Evolutionary conservation across 2,797 vertebrate species (phyloP).

Genomic region (Galagoides demidoff): DNA sequence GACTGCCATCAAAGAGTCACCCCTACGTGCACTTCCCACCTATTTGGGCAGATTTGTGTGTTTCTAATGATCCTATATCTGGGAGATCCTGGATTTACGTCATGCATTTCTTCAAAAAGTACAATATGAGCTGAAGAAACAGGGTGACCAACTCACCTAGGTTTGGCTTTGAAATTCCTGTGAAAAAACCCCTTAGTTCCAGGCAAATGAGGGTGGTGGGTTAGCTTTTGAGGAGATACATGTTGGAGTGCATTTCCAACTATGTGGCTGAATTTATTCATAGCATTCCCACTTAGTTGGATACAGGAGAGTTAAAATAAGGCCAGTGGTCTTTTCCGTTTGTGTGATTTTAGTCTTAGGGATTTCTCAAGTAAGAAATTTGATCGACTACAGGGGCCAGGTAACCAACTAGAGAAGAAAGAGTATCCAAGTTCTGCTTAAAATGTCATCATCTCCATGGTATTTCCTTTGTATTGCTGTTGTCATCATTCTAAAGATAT

Average conservation of each 20-base stretch:
- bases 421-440: neutral
- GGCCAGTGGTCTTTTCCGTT: neutral
- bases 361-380: neutral
- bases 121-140: neutral
- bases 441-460: neutral
- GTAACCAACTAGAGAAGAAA: neutral
- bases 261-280: neutral
- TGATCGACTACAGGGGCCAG: neutral
- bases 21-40: neutral
- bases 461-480: constrained; percentile 15
- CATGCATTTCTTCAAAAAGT: neutral
- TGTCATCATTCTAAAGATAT: neutral
- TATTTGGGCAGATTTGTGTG: neutral
- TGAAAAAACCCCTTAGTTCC: neutral
- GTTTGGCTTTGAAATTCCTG: neutral
- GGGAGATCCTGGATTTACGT: neutral
- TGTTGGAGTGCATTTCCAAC: neutral
- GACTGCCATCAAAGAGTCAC: neutral
- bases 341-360: neutral
- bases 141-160: neutral
- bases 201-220: neutral
- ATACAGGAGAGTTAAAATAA: neutral
- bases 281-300: neutral
- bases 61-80: neutral
- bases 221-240: neutral